These are phyloP conservation scores for Synergus japonicus DNA, from an alignment of 2,888 invertebrate genomes.

Conservation along the genomic window DNA sequence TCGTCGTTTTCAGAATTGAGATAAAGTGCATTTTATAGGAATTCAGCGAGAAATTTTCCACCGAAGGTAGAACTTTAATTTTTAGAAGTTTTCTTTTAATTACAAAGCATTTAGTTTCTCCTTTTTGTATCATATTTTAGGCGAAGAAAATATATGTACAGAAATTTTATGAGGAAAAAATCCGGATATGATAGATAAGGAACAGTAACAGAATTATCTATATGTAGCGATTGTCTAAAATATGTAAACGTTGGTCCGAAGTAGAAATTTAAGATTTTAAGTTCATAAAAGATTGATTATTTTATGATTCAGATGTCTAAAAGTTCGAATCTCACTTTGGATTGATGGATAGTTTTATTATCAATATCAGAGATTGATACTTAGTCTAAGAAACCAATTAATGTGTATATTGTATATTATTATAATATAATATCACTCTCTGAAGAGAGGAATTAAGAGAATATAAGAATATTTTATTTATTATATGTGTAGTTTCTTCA, in stretches of 20 bases:
- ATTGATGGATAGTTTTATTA: not conserved
- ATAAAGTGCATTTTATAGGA: not conserved
- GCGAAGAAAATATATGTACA: not conserved
- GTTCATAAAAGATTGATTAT: not conserved
- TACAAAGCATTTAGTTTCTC: conserved; percentile 19
- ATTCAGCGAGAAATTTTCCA: not conserved
- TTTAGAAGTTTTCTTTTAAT: not conserved
- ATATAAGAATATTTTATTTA: not conserved
- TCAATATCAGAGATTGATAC: not conserved
- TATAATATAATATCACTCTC: not conserved
- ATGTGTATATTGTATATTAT: not conserved
- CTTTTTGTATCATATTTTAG: not conserved
- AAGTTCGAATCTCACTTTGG: not conserved
- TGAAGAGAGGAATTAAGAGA: not conserved
- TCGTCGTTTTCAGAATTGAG: conserved; percentile 1
- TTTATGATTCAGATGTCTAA: not conserved
- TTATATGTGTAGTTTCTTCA: not conserved
- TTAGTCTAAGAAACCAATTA: no score
- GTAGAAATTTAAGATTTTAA: conserved; percentile 5
- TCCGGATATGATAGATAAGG: not conserved
- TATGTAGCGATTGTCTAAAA: conserved; percentile 5
- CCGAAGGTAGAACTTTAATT: not conserved
- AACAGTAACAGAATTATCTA: conserved; percentile 13
- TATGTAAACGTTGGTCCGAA: not conserved
- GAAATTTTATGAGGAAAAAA: not conserved